Evolutionary conservation across 2,113 vertebrate species (phyloP).

Genomic region (Campylomormyrus tamandua): DNA sequence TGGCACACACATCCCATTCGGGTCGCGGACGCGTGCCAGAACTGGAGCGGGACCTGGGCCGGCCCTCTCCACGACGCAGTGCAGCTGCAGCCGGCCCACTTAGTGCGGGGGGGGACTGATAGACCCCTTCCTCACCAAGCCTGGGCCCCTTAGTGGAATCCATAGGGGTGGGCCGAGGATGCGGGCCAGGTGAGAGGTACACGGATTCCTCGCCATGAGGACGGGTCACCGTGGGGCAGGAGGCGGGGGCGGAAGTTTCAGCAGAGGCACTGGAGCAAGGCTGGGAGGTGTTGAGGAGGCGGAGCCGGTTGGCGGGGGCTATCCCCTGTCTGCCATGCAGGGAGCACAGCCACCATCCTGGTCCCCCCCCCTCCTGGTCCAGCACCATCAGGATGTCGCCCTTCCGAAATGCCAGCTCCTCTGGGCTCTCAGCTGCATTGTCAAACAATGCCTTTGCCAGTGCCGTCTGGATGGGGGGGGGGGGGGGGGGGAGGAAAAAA

Average conservation of each 20-base stretch:
- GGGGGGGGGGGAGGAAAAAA: no score
- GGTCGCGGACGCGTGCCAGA: conserved; percentile 58
- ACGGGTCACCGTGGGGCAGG: not conserved
- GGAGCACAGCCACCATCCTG: conserved; percentile 82
- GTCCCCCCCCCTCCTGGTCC: conserved; percentile 61
- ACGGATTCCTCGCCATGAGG: conserved; percentile 1
- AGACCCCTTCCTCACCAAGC: conserved; percentile 54
- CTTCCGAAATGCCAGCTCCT: conserved; percentile 83
- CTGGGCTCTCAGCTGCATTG: conserved; percentile 79
- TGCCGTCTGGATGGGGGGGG: conserved; percentile 58
- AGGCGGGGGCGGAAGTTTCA: not conserved
- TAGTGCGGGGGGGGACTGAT: conserved; percentile 47
- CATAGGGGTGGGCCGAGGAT: not conserved
- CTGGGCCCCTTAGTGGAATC: conserved; percentile 5
- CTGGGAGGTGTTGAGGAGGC: conserved; percentile 61
- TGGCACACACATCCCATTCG: conserved; percentile 49
- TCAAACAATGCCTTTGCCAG: conserved; percentile 83
- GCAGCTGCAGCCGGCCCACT: conserved; percentile 39
- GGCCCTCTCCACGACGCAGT: conserved; percentile 41
- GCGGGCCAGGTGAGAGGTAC: conserved; percentile 11
- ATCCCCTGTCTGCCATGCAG: conserved; percentile 81
- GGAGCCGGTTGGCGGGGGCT: conserved; percentile 79
- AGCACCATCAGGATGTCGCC: conserved; percentile 86
- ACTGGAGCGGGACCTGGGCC: conserved; percentile 64
- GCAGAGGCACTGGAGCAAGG: not conserved